Percentiles rank a stretch among this genome's conserved stretches.
phyloP scores from a whole-genome alignment of 1,140 invertebrate genomes.

The Eupeodes corollae region DNA sequence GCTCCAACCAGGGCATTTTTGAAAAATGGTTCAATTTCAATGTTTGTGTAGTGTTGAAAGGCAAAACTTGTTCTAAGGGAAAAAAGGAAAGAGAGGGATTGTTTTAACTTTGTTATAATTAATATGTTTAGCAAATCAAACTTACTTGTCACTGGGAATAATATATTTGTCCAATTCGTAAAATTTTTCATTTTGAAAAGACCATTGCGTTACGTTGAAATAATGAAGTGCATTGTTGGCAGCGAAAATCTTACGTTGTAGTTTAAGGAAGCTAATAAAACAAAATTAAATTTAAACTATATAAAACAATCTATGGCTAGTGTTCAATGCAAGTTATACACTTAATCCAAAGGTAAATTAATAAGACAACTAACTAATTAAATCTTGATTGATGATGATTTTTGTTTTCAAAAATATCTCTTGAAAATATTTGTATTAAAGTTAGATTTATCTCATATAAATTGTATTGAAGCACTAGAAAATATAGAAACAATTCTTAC shows the following conservation, averaged over 20 bases:
- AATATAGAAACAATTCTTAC: slow-evolving; percentile 46
- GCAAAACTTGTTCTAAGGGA: slow-evolving; percentile 16
- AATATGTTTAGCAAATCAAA: slow-evolving; percentile 50
- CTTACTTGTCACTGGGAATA: slow-evolving; percentile 47
- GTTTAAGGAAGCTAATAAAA: slow-evolving; percentile 49
- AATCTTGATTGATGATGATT: no score
- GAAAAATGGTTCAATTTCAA: slow-evolving; percentile 41
- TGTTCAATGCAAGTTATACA: not conserved
- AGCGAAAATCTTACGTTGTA: slow-evolving; percentile 68
- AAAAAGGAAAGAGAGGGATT: slow-evolving; percentile 3
- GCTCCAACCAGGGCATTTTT: slow-evolving; percentile 43
- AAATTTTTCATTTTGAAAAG: slow-evolving; percentile 65
- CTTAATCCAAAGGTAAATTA: not conserved
- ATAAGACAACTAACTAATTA: not conserved
- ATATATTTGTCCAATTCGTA: slow-evolving; percentile 48
- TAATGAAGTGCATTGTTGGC: slow-evolving; percentile 63
- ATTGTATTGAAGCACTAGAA: no score
- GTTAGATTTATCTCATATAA: no score
- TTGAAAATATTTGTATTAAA: no score
- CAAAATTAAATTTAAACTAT: not conserved
- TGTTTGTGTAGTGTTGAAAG: slow-evolving; percentile 34
- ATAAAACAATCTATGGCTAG: no score
- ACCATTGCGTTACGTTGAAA: slow-evolving; percentile 73
- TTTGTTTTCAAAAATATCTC: no score
- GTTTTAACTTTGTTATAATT: slow-evolving; percentile 12